A percentile compares a stretch with the other conserved stretches of the same genome.
Conservation (phyloP, 2,888 invertebrate genomes). For the Chloromyia formosa region DNA sequence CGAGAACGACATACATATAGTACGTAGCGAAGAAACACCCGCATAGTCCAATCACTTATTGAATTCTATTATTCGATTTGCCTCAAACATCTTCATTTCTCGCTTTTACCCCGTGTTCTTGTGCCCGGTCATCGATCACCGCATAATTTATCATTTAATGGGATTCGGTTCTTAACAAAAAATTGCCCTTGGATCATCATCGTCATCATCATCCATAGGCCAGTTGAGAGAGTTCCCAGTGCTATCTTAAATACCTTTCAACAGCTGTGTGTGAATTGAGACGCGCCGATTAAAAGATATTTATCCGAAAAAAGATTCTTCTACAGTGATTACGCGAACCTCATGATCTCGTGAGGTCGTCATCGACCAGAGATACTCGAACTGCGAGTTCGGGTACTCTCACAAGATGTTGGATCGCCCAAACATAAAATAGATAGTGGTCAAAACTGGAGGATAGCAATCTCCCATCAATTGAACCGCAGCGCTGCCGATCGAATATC, state of each 20-base stretch:
- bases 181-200: not conserved
- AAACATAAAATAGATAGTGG: constrained; percentile 22
- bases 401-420: not conserved
- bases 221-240: not conserved
- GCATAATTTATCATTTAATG: constrained; percentile 44
- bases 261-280: constrained; percentile 33
- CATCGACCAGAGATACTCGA: too few species aligned
- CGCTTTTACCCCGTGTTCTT: not conserved
- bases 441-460: constrained; percentile 31
- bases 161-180: constrained; percentile 31
- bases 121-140: constrained; percentile 14
- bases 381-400: too few species aligned
- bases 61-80: constrained; percentile 40
- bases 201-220: not conserved
- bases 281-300: constrained; percentile 2
- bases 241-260: constrained; percentile 15
- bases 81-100: constrained; percentile 31
- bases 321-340: not conserved
- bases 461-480: constrained; percentile 14
- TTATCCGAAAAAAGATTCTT: not conserved
- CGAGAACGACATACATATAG: not conserved
- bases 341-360: constrained; percentile 21
- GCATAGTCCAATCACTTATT: constrained; percentile 29
- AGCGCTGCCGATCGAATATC: constrained; percentile 6
- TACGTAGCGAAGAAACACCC: constrained; percentile 30